Evolutionary conservation across 2,113 vertebrate genomes (phyloP).

Genomic region (Carlito syrichta): DNA sequence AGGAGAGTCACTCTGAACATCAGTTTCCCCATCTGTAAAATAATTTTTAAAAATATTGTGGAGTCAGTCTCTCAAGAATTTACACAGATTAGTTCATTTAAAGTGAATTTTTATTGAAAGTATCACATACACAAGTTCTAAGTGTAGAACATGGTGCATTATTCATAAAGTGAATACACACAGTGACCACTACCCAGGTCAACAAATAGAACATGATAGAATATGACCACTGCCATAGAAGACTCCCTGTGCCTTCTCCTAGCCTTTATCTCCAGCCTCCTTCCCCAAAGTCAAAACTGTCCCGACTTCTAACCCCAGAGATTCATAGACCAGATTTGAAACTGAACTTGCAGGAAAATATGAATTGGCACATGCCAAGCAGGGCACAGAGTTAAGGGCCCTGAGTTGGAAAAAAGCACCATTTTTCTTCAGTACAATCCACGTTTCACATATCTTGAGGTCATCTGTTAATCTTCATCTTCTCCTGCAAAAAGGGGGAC

Average conservation of each 20-base stretch:
- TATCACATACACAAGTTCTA: not conserved
- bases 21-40: not conserved
- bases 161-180: not conserved
- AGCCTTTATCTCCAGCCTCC: not conserved
- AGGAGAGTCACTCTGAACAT: not conserved
- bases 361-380: not conserved
- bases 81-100: not conserved
- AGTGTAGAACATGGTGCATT: not conserved
- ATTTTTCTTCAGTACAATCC: not conserved
- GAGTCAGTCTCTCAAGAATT: not conserved
- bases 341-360: not conserved
- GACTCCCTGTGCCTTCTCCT: not conserved
- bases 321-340: not conserved
- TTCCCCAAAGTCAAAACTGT: not conserved
- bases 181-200: not conserved
- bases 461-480: not conserved
- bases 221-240: not conserved
- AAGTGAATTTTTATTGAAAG: not conserved
- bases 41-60: not conserved
- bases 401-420: not conserved
- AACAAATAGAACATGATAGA: not conserved
- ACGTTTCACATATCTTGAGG: not conserved
- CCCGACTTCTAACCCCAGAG: not conserved
- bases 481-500: not conserved
- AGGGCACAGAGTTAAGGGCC: no score